Evolutionary conservation across 2,888 invertebrate genomes (phyloP), one percentile per base, ranked within the genome.

Genomic region (Steromphala cineraria): DNA sequence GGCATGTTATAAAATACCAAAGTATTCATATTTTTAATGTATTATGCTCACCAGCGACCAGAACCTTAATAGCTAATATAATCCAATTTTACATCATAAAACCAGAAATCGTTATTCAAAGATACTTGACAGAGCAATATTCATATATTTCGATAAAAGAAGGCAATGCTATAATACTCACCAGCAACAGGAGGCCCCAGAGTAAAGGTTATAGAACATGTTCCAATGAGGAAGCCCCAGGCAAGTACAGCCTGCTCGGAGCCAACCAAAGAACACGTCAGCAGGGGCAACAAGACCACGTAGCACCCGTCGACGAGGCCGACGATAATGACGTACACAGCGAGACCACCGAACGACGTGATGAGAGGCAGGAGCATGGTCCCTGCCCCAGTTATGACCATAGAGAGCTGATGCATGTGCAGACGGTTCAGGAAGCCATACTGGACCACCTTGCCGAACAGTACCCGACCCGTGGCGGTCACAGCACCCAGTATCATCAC

Each of bases 301-400:
- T 87, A 89, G 82, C 91, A 91, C 0, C 91, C 91, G 81, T 91
- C 91, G 28, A 90, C 88, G 28, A 91, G 82, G 1, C 91, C 91
- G 0, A 90, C 74, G 24, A 82, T 24, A 53, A 86, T 79, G 53
- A 80, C 75, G 53, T 80, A 84, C 15, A 71, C 75, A 4, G 87
- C 78, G 17, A 90, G 87, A 10, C 89, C 89, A 62, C 81, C 75
- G 81, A 87, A 86, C 2, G 89, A 84, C 75, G 80, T 85, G 31
- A 90, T 87, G 21, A 90, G 81, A 3, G 91, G 91, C n/a, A 91
- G 81, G 52, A 90, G 28, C 89, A 91, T 90, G 19, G 86, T 85
- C 13, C 84, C 87, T 5, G 87, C 85, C 0, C 90, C 91, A 2
- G 89, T 89, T 17, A 89, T 82, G 17, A 90, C 84, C 89, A 91